Evolutionary conservation across 1,140 invertebrate species (phyloP), one percentile per base, ranked within the genome.

Genomic region (Ips nitidus): DNA sequence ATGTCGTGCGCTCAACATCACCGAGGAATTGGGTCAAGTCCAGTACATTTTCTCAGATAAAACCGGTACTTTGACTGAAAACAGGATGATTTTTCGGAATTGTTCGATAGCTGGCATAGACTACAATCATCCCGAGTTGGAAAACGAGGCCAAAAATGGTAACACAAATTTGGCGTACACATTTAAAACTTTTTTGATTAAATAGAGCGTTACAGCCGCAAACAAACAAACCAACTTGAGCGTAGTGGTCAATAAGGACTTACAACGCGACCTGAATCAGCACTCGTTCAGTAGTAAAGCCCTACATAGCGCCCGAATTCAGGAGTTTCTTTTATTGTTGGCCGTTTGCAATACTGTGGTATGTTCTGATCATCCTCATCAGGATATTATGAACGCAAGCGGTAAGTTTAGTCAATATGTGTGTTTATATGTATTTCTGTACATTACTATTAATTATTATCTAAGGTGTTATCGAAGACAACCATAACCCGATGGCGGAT

Each of bases 11-110:
- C 85, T 98, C 71, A 99, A 98, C 79, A 98, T 98, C 57, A 95
- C 97, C 0, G 97, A 99, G 81, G 96, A 99, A 81, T 84, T 98
- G 55, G 97, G 97, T 2, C 95, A 97, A 83, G 90, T 99, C 40
- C 92, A 96, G 77, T 98, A 98, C 79, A 87, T 99, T 55, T 98
- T 99, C 83, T 98, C 94, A 5, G 97, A 99, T 80, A 98, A 98
- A 81, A 99, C 97, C 1, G 97, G 97, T 3, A 99, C 97, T 2
- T 82, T 99, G 22, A 99, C 97, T 4, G 96, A 98, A 81, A 99
- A 99, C 80, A 93, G 95, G 81, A 98, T 98, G 97, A 86, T 97
- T 67, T 98, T 99, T 80, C 85, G 93, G 52, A 84, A 92, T 56
- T 98, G 96, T 80, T 89, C 91, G 0, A 91, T 98, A 7, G 91